Percentiles rank a stretch among this genome's conserved stretches.
Evolutionary conservation across 2,113 vertebrate genomes (phyloP).

Genomic region (Ursus arctos): DNA sequence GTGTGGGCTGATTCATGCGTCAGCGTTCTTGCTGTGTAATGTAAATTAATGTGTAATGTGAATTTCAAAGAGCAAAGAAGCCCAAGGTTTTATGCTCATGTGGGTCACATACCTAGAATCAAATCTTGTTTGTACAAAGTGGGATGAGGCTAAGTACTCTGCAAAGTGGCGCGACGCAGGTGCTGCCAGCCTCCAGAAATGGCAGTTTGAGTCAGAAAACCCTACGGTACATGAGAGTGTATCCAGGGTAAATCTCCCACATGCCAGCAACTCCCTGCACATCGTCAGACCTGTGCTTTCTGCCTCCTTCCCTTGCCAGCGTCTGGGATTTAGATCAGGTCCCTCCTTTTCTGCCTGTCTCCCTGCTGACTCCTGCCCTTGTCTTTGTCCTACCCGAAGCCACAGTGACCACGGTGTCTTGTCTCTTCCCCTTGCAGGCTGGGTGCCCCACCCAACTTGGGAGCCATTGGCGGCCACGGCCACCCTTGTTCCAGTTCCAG

Average conservation of each 20-base stretch:
- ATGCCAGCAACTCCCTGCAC: neutral
- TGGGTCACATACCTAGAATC: conserved; percentile 25
- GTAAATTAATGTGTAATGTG: neutral
- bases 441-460: neutral
- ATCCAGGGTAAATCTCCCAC: neutral
- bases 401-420: neutral
- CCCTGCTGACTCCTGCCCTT: neutral
- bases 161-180: neutral
- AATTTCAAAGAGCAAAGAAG: conserved; percentile 29
- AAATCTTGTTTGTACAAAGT: neutral
- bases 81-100: neutral
- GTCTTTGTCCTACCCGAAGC: neutral
- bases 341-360: neutral
- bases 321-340: neutral
- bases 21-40: conserved; percentile 37
- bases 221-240: neutral
- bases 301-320: neutral
- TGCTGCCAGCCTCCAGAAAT: neutral
- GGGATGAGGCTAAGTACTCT: neutral
- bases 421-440: neutral
- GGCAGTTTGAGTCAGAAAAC: neutral
- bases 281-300: neutral
- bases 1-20: neutral
- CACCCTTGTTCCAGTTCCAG: neutral
- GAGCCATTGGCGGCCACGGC: neutral